phyloP scores from a whole-genome alignment of 2,113 vertebrate species.

The Bubo bubo region DNA sequence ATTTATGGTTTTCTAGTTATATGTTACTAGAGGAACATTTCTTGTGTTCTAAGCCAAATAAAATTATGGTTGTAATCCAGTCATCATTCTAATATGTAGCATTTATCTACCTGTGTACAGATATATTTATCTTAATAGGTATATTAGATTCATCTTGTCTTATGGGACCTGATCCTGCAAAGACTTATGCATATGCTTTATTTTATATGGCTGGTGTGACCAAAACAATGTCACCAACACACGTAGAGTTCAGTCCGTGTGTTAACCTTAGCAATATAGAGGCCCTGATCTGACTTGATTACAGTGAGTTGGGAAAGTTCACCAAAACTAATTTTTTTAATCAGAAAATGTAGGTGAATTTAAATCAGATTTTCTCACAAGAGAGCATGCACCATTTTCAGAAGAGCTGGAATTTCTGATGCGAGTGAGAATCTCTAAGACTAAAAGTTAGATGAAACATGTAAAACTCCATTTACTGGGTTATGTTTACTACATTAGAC shows the following conservation, averaged over 20 bases:
- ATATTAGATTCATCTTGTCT: not conserved
- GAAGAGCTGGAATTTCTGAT: not conserved
- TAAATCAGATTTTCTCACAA: not conserved
- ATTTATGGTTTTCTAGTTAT: not conserved
- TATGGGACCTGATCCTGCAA: not conserved
- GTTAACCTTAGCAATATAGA: not conserved
- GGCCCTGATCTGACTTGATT: not conserved
- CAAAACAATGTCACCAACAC: not conserved
- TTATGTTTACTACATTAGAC: not conserved
- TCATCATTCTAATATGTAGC: not conserved
- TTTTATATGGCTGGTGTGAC: not conserved
- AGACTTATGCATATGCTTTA: not conserved
- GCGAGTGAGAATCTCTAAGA: not conserved
- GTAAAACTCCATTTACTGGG: not conserved
- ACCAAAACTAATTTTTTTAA: not conserved
- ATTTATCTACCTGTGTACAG: not conserved
- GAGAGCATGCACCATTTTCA: not conserved
- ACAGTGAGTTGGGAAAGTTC: not conserved
- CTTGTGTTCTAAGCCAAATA: not conserved
- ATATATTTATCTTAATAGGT: not conserved
- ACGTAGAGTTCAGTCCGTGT: not conserved
- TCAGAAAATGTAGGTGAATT: not conserved
- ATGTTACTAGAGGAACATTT: not conserved
- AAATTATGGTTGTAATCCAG: not conserved
- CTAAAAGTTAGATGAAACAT: not conserved